Evolutionary conservation across 2,797 vertebrate genomes (phyloP), one percentile per base, ranked within the genome.

Genomic region (Apodemus agrarius): DNA sequence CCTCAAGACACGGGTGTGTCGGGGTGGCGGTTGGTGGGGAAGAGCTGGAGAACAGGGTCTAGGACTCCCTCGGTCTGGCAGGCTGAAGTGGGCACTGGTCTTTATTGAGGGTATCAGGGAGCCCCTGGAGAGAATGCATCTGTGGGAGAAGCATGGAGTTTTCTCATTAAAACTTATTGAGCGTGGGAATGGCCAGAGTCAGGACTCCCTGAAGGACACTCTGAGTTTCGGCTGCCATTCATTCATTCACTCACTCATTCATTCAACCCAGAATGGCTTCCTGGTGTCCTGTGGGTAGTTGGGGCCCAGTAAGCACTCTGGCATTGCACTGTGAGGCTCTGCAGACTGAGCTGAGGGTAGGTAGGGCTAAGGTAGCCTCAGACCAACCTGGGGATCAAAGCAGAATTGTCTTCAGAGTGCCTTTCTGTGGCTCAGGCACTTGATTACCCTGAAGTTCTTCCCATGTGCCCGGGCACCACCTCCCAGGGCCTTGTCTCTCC

Each of bases 221-320:
- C 74, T 31, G 75, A 46, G 54, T 88, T 40, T 43, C 26, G 7
- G 12, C 0, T 88, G 54, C 9, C 79, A 40, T 75, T 12, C 24
- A 19, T 63, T 75, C 37, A n/a, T 43, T 57, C 37, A 67, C 1
- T 65, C 29, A 6, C 24, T 52, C 21, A 8, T 0, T 86, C n/a
- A 19, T 54, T 72, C 34, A 24, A 19, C 29, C 59, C 59, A 34
- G n/a, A 43, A 3, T 54, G 59, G 24, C 52, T 57, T 37, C 24
- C 65, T 37, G 16, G 12, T 8, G 1, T 82, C 78, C n/a, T 6
- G 46, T n/a, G 67, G 29, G n/a, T 2, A 12, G 9, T n/a, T 0
- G 2, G 24, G 26, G 24, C 40, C 3, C 52, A 1, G 0, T 9
- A 22, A n/a, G 17, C 0, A 8, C 61, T 76, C 59, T 1, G 19